Percentiles rank a stretch among this genome's conserved stretches.
These are phyloP conservation scores for Tauraco erythrolophus DNA, from an alignment of 2,113 vertebrate genomes.

Conservation along the genomic window DNA sequence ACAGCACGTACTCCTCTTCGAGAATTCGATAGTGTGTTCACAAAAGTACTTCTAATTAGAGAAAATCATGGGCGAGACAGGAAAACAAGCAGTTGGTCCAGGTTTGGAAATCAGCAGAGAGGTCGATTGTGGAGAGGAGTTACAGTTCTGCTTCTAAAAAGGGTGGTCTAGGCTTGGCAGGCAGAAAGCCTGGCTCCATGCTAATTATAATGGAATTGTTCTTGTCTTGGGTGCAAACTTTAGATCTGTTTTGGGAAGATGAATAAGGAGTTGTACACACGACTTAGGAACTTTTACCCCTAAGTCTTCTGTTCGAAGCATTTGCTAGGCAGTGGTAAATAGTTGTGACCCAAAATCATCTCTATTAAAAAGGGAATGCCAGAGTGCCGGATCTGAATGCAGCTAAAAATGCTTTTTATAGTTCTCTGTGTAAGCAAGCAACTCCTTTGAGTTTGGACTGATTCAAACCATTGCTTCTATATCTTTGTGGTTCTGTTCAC, in stretches of 20 bases:
- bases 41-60: neutral
- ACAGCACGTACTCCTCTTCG: neutral
- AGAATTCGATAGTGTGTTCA: neutral
- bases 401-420: neutral
- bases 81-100: too few species aligned
- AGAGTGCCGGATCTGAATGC: neutral
- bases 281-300: neutral
- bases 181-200: neutral
- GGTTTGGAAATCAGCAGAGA: neutral
- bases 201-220: neutral
- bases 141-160: neutral
- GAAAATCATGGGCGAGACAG: neutral
- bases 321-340: neutral
- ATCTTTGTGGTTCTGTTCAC: slow-evolving; percentile 49
- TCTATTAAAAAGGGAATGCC: neutral
- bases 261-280: neutral
- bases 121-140: neutral
- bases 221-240: neutral
- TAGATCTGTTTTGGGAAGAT: neutral
- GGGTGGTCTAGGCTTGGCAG: neutral
- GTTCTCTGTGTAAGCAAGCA: neutral
- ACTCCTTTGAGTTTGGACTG: neutral
- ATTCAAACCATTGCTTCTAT: neutral
- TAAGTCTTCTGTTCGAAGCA: neutral
- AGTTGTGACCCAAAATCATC: neutral